A percentile compares a stretch with the other conserved stretches of the same genome.
phyloP scores from a whole-genome alignment of 35 echinoderm and acorn worm genomes.

The Ophioderma brevispina region DNA sequence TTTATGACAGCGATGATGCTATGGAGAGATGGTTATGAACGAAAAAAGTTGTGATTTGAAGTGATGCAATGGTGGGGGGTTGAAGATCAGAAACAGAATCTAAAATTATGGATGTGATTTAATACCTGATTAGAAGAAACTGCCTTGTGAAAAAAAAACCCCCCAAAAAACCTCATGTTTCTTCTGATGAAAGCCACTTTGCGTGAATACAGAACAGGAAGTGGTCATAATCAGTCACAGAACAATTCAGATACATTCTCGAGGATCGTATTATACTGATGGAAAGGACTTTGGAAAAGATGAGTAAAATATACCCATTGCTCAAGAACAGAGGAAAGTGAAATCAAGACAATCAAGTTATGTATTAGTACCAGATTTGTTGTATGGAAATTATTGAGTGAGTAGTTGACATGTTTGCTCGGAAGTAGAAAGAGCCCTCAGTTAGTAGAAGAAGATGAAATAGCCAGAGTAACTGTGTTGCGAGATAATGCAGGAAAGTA shows the following conservation, averaged over 20 bases:
- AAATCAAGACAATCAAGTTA: not conserved
- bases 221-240: too few species aligned
- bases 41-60: not conserved
- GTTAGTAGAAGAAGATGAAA: not conserved
- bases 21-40: not conserved
- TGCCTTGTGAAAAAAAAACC: too few species aligned
- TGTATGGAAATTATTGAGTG: not conserved
- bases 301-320: too few species aligned
- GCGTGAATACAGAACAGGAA: too few species aligned
- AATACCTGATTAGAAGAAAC: not conserved
- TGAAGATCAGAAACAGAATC: not conserved
- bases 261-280: too few species aligned
- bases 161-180: too few species aligned
- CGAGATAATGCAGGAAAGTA: not conserved
- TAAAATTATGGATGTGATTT: not conserved
- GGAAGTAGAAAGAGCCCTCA: not conserved
- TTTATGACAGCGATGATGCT: not conserved
- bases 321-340: not conserved
- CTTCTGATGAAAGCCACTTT: too few species aligned
- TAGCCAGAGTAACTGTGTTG: not conserved
- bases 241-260: too few species aligned
- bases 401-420: not conserved
- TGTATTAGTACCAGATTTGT: not conserved
- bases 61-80: not conserved
- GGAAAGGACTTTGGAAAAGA: too few species aligned